Evolutionary conservation across 2,888 invertebrate species (phyloP).

Genomic region (Pammene aurita): DNA sequence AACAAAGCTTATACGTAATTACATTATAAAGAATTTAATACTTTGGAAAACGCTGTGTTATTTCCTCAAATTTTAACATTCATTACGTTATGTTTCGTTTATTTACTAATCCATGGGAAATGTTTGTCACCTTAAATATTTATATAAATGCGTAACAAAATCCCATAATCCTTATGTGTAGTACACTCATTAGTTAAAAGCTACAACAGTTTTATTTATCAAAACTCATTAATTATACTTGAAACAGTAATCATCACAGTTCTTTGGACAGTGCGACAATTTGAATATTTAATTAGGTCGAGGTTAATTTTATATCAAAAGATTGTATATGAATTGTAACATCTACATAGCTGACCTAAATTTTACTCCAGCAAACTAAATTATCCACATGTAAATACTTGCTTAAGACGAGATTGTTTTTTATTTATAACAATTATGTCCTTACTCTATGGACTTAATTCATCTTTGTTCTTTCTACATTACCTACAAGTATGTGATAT

Average conservation of each 20-base stretch:
- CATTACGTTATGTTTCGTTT: too few species aligned
- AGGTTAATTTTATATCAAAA: conserved; percentile 19
- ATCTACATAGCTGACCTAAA: conserved; percentile 25
- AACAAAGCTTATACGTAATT: conserved; percentile 13
- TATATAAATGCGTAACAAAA: too few species aligned
- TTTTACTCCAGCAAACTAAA: conserved; percentile 27
- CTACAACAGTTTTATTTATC: too few species aligned
- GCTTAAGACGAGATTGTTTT: conserved; percentile 28
- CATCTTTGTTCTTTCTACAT: not conserved
- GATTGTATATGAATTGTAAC: conserved; percentile 21
- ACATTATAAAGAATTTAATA: not conserved
- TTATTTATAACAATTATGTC: conserved; percentile 34
- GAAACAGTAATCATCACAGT: not conserved
- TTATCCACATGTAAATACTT: conserved; percentile 29
- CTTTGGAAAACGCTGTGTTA: not conserved
- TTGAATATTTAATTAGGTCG: conserved; percentile 17
- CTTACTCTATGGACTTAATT: conserved; percentile 4
- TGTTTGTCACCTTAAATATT: too few species aligned
- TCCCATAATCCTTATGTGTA: too few species aligned
- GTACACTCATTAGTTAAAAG: too few species aligned
- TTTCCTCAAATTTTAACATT: too few species aligned
- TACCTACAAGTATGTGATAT: not conserved
- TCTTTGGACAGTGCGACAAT: conserved; percentile 9
- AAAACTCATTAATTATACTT: conserved; percentile 13
- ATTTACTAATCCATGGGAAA: too few species aligned